Evolutionary conservation across 1,140 invertebrate genomes (phyloP).

Genomic region (Cydia splendana): DNA sequence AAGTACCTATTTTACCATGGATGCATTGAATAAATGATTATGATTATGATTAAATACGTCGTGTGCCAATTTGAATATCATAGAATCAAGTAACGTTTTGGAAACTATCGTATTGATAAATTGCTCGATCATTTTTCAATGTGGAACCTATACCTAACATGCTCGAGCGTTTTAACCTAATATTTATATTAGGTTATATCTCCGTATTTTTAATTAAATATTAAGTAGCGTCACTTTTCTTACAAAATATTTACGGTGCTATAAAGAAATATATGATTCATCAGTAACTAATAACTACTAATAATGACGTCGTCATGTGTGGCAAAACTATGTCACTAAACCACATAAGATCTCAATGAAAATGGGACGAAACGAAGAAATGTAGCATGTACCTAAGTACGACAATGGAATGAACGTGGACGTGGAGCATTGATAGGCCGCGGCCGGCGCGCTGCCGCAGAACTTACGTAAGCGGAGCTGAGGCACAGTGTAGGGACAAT

Average conservation of each 20-base stretch:
- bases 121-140: no score
- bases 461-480: slow-evolving; percentile 54
- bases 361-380: slow-evolving; percentile 50
- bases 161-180: no score
- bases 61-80: no score
- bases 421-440: slow-evolving; percentile 39
- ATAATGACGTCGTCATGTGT: neutral
- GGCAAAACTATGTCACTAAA: neutral
- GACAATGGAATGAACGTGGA: slow-evolving; percentile 48
- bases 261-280: neutral
- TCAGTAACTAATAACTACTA: neutral
- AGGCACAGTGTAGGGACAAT: neutral
- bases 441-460: slow-evolving; percentile 46
- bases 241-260: neutral
- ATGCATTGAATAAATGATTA: no score
- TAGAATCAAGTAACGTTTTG: no score
- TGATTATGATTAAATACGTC: no score
- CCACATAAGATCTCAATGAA: slow-evolving; percentile 39
- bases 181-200: no score
- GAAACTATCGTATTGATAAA: no score
- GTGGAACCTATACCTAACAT: no score
- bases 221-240: no score
- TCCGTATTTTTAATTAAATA: no score
- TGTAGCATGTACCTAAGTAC: slow-evolving; percentile 48
- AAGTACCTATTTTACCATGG: neutral